Evolutionary conservation across 2,797 vertebrate species (phyloP).

Genomic region (Pangasius larnaudii): DNA sequence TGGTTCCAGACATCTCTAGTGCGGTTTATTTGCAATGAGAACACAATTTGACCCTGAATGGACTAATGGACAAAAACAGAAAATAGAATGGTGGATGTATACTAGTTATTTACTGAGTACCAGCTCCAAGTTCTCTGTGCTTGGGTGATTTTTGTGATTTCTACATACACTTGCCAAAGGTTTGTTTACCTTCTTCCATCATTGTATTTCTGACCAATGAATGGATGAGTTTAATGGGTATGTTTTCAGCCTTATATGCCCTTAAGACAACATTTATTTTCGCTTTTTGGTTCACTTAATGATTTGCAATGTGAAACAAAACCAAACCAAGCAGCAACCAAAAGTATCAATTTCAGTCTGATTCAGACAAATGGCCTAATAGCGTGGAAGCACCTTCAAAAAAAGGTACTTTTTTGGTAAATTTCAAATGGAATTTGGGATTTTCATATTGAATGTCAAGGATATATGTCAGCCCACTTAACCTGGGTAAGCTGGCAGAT

Average conservation of each 20-base stretch:
- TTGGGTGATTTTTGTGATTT: neutral
- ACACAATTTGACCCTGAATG: neutral
- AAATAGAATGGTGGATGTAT: neutral
- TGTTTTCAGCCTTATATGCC: neutral
- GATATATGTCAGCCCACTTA: slow-evolving; percentile 48
- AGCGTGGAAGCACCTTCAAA: neutral
- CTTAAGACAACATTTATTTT: neutral
- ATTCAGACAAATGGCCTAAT: neutral
- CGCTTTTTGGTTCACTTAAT: neutral
- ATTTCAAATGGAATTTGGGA: slow-evolving; percentile 14
- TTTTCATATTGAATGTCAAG: slow-evolving; percentile 24
- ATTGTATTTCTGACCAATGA: neutral
- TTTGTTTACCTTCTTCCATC: neutral
- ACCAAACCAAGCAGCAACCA: neutral
- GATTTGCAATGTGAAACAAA: neutral
- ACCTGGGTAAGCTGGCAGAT: slow-evolving; percentile 44
- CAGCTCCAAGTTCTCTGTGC: neutral
- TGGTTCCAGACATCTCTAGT: neutral
- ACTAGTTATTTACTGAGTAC: neutral
- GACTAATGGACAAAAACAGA: neutral
- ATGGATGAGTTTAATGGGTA: neutral
- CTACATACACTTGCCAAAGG: neutral
- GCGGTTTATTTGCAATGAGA: neutral
- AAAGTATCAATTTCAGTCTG: neutral
- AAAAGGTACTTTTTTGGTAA: neutral